Evolutionary conservation across 2,113 vertebrate genomes (phyloP), one percentile per base, ranked within the genome.

Genomic region (Seriola rivoliana): DNA sequence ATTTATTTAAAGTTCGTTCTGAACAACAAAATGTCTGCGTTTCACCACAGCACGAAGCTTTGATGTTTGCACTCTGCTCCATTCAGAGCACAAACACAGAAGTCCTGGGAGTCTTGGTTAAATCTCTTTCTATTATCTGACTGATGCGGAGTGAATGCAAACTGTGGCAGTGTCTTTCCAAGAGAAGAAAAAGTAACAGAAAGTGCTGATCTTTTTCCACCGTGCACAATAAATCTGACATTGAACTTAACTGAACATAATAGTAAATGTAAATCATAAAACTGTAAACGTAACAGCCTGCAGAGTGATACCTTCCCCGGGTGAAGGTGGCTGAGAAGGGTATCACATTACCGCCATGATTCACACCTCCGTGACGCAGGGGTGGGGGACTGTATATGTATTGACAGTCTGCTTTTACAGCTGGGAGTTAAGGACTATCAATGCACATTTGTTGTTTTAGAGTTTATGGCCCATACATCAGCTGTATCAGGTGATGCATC

Each of bases 391-490:
- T 36, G 73, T 48, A 8, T 21, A 9, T 57, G 71, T 63, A 68
- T 71, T 57, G 29, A 71, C 80, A 80, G 82, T 82, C 87, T 73
- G 71, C 48, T 80, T 89, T 91, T 84, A 89, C 70, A 71, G 85
- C 87, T 8, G 21, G 50, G 77, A 85, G 81, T 85, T 75, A 84
- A 78, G 65, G 77, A 85, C 64, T 70, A 54, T 86, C 58, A 21
- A 11, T 11, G 16, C 46, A 50, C 82, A 63, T 74, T 64, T 75
- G 65, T 76, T 81, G 78, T 89, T 84, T 78, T 66, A 85, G 64
- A 55, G 82, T 90, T 91, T 89, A 91, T 82, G 81, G 81, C 44
- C 57, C 68, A 29, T 88, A 50, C 64, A 83, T 87, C 85, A 73
- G 74, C 63, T 34, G 32, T 23, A 82, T 84, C 60, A 50, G 68